Base-by-base conservation (phyloP, 1,140 invertebrate genomes). In the Drosophila micromelanica region DNA sequence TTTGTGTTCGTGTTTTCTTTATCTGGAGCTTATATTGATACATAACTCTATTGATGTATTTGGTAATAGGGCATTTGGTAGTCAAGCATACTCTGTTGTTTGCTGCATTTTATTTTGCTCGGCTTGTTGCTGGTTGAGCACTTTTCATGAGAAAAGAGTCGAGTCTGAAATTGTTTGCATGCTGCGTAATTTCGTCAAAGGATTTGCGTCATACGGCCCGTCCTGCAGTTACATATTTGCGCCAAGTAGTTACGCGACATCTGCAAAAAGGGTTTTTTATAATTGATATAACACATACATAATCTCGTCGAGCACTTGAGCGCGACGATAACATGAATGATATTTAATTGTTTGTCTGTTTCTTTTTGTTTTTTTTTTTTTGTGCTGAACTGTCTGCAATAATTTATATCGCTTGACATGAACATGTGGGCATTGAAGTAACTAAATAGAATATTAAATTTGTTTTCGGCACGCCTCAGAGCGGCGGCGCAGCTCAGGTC, bases 111-210 rank as follows among this genome's bases (percentile, higher is more conserved):
- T 49, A 12, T 55, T 32, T 32, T 11, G n/a, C 42, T 8, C 45
- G 13, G n/a, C 30, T 38, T 55, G 7, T 48, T 48, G 84, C 57
- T 85, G 69, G 85, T 80, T 85, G 77, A 62, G 48, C 61, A 85
- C 61, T 77, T 74, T 40, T 46, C 30, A 54, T 59, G n/a, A 40
- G 52, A 37, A 38, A 38, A 11, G 23, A 56, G 32, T 37, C 27
- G 48, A 48, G 38, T 63, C 49, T 60, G 51, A 63, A 60, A 45
- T 60, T 46, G 56, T 78, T 54, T 23, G 61, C 69, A 72, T 68
- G 70, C 43, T 63, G 48, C 27, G 42, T 62, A 60, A 60, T 76
- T 61, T 82, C 68, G 61, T 89, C 76, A 89, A 73, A 78, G 75
- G 75, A 76, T 68, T 78, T 86, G 71, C 64, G 68, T 76, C 78